phyloP scores from a whole-genome alignment of 2,113 vertebrate genomes.

The Pluvianellus socialis region DNA sequence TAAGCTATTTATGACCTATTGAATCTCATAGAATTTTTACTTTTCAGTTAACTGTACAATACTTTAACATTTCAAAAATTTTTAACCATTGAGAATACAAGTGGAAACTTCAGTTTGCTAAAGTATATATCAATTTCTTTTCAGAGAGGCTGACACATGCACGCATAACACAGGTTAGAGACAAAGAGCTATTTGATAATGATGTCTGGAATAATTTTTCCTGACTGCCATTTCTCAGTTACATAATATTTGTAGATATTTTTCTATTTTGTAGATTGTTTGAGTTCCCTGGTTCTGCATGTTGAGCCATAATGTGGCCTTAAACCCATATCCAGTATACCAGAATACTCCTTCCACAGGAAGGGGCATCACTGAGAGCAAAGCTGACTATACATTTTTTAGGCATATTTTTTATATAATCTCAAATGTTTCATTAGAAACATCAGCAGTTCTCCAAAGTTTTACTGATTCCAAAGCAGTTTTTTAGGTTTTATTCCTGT shows the following conservation, averaged over 20 bases:
- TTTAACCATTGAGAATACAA: not conserved
- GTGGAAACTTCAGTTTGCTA: not conserved
- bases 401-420: not conserved
- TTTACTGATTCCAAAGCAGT: not conserved
- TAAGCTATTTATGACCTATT: not conserved
- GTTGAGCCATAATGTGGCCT: accelerated
- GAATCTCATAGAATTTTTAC: not conserved
- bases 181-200: not conserved
- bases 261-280: not conserved
- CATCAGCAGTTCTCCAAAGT: not conserved
- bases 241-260: not conserved
- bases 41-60: not conserved
- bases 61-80: not conserved
- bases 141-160: not conserved
- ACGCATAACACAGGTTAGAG: not conserved
- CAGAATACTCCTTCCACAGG: not conserved
- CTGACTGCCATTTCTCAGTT: not conserved
- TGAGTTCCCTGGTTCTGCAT: not conserved
- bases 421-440: not conserved
- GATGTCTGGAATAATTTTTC: not conserved
- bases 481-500: not conserved
- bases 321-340: not conserved
- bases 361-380: not conserved
- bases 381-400: not conserved
- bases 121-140: not conserved